Percentiles rank a stretch among this genome's conserved stretches.
Conservation (phyloP, 2,888 invertebrate genomes). For the Epistrophe eligans region DNA sequence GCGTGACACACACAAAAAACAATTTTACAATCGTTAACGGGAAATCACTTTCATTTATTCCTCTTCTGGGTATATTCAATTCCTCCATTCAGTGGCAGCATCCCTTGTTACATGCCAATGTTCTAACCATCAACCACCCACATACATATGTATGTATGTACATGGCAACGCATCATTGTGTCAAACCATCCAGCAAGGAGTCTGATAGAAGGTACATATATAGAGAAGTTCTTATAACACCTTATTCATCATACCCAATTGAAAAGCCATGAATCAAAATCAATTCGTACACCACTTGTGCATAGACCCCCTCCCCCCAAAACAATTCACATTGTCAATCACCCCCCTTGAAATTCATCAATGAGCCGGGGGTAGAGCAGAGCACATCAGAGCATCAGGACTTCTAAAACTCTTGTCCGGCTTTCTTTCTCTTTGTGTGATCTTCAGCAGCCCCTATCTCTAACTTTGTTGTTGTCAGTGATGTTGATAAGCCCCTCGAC, state of each 20-base stretch:
- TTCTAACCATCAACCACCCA: neutral
- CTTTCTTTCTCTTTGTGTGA: constrained; percentile 62
- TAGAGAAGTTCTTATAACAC: constrained; percentile 29
- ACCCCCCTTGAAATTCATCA: neutral
- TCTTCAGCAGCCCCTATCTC: constrained; percentile 61
- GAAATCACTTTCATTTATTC: constrained; percentile 60
- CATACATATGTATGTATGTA: neutral
- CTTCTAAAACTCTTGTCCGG: constrained; percentile 44
- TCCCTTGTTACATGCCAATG: neutral
- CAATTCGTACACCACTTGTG: constrained; percentile 60
- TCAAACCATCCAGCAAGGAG: constrained; percentile 20
- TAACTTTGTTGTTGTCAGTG: constrained; percentile 44
- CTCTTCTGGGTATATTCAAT: constrained; percentile 22
- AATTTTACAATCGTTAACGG: constrained; percentile 63
- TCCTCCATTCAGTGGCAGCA: constrained; percentile 17
- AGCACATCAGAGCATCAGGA: neutral
- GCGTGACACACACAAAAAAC: constrained; percentile 38
- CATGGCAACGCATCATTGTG: constrained; percentile 24
- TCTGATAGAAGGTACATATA: no score
- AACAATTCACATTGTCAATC: neutral
- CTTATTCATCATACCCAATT: constrained; percentile 57
- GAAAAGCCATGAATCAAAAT: constrained; percentile 73
- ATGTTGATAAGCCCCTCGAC: constrained; percentile 62
- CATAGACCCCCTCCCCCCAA: neutral
- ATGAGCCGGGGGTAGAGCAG: neutral